phyloP scores from a whole-genome alignment of 2,797 vertebrate species.

The Clarias platycephalus region DNA sequence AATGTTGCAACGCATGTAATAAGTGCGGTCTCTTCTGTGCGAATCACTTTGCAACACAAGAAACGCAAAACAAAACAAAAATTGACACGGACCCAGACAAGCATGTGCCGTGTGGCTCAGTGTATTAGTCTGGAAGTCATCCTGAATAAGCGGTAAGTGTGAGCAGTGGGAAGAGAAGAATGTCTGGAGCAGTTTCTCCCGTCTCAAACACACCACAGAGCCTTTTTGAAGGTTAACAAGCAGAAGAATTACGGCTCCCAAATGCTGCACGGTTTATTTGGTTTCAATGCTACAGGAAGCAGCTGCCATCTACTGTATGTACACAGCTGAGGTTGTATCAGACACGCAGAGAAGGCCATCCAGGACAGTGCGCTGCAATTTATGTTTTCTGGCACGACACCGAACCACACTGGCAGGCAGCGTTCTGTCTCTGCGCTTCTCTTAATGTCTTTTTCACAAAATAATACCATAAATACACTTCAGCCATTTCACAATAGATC shows the following conservation, averaged over 20 bases:
- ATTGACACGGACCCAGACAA: neutral
- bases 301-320: constrained; percentile 58
- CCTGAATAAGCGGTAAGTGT: constrained; percentile 31
- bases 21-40: neutral
- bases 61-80: neutral
- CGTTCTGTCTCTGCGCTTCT: constrained; percentile 18
- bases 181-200: constrained; percentile 43
- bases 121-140: constrained; percentile 25
- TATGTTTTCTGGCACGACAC: constrained; percentile 36
- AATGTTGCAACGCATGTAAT: constrained; percentile 44
- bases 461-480: constrained; percentile 14
- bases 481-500: neutral
- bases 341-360: constrained; percentile 35
- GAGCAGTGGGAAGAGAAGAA: constrained; percentile 35
- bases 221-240: constrained; percentile 57
- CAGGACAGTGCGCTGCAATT: constrained; percentile 36
- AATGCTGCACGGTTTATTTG: constrained; percentile 52
- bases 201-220: constrained; percentile 47
- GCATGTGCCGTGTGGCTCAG: constrained; percentile 1
- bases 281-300: constrained; percentile 57
- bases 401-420: constrained; percentile 18
- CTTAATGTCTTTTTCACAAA: constrained; percentile 24
- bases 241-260: constrained; percentile 55
- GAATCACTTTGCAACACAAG: neutral
- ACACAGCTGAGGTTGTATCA: constrained; percentile 44